phyloP scores from a whole-genome alignment of 2,113 vertebrate genomes.

The Chaetodon trifascialis region DNA sequence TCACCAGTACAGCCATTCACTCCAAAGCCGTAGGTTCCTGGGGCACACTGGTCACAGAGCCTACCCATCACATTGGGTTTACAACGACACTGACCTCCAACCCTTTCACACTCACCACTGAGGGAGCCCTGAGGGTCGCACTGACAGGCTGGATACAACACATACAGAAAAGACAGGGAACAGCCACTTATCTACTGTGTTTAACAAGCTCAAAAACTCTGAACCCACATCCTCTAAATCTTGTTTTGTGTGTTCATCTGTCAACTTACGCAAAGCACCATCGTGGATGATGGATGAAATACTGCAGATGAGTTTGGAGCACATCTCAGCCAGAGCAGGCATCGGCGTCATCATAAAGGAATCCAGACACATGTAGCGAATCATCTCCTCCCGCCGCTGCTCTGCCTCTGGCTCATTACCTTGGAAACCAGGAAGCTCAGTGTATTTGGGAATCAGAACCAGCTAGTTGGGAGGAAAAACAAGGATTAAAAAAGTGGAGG shows the following conservation, averaged over 20 bases:
- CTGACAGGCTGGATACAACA: slow-evolving; percentile 83
- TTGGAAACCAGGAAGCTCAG: slow-evolving; percentile 85
- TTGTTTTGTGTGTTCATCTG: background rate
- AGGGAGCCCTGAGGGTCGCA: slow-evolving; percentile 90
- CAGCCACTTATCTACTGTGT: background rate
- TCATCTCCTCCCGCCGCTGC: slow-evolving; percentile 83
- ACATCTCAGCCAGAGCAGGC: slow-evolving; percentile 83
- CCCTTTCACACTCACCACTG: slow-evolving; percentile 85
- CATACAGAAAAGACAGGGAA: background rate
- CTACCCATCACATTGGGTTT: slow-evolving; percentile 86
- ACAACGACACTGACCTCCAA: slow-evolving; percentile 90
- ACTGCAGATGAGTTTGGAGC: slow-evolving; percentile 87
- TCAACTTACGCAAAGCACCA: slow-evolving; percentile 86
- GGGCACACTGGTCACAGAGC: slow-evolving; percentile 86
- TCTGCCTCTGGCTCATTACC: slow-evolving; percentile 70
- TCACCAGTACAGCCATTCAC: slow-evolving; percentile 88
- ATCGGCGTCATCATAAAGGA: slow-evolving; percentile 86
- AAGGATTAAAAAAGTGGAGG: background rate
- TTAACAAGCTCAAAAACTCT: background rate
- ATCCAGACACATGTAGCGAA: slow-evolving; percentile 87
- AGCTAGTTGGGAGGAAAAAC: slow-evolving; percentile 70
- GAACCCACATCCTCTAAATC: background rate
- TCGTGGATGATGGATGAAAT: slow-evolving; percentile 87
- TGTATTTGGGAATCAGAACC: slow-evolving; percentile 87
- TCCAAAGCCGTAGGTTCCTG: slow-evolving; percentile 88